Percentiles rank a stretch among this genome's conserved stretches.
phyloP scores from a whole-genome alignment of 2,888 invertebrate species.

The Macaria notata region DNA sequence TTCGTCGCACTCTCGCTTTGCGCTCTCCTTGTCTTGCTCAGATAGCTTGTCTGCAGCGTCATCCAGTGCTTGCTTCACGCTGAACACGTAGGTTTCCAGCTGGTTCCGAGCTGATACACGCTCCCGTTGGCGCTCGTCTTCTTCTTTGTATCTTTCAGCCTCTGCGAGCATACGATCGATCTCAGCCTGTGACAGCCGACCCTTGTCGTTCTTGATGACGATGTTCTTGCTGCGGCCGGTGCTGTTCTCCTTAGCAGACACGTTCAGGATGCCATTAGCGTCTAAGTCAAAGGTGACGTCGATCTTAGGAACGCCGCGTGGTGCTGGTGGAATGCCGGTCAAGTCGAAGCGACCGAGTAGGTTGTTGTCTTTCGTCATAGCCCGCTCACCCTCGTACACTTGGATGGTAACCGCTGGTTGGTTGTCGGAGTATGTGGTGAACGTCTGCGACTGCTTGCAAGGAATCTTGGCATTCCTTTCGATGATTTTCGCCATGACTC shows the following conservation, averaged over 20 bases:
- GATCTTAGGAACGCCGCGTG: conserved; percentile 86
- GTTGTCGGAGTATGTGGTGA: conserved; percentile 91
- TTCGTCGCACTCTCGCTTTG: conserved; percentile 78
- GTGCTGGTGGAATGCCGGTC: conserved; percentile 87
- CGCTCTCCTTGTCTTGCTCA: conserved; percentile 84
- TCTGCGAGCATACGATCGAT: conserved; percentile 90
- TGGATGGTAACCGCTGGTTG: conserved; percentile 89
- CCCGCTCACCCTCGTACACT: conserved; percentile 89
- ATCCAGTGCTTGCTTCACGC: conserved; percentile 85
- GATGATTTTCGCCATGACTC: conserved; percentile 89
- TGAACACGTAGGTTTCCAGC: conserved; percentile 87
- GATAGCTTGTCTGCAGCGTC: conserved; percentile 83
- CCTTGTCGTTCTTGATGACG: conserved; percentile 92
- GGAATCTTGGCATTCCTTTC: conserved; percentile 88
- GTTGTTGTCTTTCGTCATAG: conserved; percentile 91
- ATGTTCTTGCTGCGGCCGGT: conserved; percentile 88
- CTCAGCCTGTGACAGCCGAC: conserved; percentile 89
- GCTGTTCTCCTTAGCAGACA: conserved; percentile 88
- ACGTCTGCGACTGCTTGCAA: conserved; percentile 87
- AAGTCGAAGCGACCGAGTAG: conserved; percentile 84
- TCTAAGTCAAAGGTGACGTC: conserved; percentile 89
- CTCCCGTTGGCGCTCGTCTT: conserved; percentile 86
- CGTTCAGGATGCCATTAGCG: conserved; percentile 91
- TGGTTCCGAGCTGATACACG: conserved; percentile 86
- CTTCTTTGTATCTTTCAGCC: conserved; percentile 87